These are phyloP conservation scores for Malurus elegans DNA, from an alignment of 2,113 vertebrate genomes.

Conservation along the genomic window DNA sequence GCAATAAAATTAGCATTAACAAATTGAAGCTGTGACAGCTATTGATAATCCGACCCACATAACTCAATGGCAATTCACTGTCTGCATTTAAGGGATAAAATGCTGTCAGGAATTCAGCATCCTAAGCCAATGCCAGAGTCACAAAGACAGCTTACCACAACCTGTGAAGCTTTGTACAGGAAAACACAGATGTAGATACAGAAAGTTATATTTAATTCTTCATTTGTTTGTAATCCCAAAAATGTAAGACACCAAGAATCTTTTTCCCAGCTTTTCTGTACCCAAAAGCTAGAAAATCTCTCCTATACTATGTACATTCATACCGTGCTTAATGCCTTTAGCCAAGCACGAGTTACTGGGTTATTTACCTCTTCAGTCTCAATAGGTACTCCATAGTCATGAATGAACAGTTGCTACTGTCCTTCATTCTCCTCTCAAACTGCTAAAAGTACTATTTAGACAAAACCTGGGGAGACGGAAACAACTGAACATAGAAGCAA, in stretches of 20 bases:
- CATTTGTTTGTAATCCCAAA: neutral
- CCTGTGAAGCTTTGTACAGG: neutral
- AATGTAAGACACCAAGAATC: neutral
- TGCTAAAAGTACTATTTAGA: neutral
- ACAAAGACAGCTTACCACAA: neutral
- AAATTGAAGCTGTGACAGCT: conserved; percentile 19
- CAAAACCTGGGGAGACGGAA: neutral
- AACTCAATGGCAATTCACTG: neutral
- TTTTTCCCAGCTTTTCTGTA: neutral
- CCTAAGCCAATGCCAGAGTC: neutral
- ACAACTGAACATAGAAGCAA: neutral
- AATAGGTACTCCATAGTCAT: neutral
- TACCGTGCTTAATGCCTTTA: neutral
- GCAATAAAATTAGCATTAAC: conserved; percentile 39
- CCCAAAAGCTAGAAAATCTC: neutral
- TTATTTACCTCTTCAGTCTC: neutral
- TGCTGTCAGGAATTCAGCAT: neutral
- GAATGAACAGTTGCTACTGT: neutral
- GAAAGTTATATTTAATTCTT: neutral
- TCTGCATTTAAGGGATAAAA: neutral
- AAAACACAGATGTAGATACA: neutral
- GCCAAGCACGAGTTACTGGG: neutral
- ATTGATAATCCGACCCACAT: neutral
- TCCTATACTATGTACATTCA: neutral
- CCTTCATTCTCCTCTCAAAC: neutral